These are phyloP conservation scores for Atractosteus spatula DNA, from an alignment of 2,113 vertebrate species.

Conservation along the genomic window DNA sequence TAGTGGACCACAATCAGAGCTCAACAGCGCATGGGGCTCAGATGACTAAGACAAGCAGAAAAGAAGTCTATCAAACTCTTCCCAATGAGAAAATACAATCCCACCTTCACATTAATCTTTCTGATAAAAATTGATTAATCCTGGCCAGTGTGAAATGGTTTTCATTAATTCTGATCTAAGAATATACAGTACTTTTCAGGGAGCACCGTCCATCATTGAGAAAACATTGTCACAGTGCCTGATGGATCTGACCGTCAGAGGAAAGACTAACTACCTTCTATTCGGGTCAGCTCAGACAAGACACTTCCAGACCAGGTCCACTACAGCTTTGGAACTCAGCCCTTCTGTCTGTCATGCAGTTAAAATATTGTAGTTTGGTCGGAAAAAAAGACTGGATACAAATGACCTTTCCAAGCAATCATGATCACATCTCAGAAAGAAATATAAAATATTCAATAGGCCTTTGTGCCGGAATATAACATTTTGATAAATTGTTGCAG, in stretches of 20 bases:
- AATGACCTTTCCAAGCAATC: too few relatives aligned
- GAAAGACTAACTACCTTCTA: neutral
- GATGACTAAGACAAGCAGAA: conserved; percentile 3
- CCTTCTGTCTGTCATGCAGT: too few relatives aligned
- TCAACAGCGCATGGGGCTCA: too few relatives aligned
- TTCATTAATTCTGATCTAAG: conserved; percentile 39
- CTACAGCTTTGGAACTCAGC: too few relatives aligned
- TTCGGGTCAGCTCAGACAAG: neutral
- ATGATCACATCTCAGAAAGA: too few relatives aligned
- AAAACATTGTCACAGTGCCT: neutral
- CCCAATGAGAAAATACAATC: conserved; percentile 5
- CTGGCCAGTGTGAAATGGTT: conserved; percentile 37
- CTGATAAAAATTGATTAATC: conserved; percentile 46
- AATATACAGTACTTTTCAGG: conserved; percentile 8
- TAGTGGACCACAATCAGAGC: too few relatives aligned
- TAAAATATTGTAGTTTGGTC: too few relatives aligned
- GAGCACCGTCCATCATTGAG: conserved; percentile 25
- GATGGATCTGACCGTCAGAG: neutral
- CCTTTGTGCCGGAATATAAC: too few relatives aligned
- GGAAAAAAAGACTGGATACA: too few relatives aligned
- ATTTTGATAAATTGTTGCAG: too few relatives aligned
- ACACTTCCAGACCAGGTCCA: neutral
- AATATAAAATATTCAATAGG: too few relatives aligned
- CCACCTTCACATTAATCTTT: conserved; percentile 36
- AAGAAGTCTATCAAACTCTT: neutral